phyloP scores from a whole-genome alignment of 2,797 vertebrate species.

The Crypturellus tataupa region DNA sequence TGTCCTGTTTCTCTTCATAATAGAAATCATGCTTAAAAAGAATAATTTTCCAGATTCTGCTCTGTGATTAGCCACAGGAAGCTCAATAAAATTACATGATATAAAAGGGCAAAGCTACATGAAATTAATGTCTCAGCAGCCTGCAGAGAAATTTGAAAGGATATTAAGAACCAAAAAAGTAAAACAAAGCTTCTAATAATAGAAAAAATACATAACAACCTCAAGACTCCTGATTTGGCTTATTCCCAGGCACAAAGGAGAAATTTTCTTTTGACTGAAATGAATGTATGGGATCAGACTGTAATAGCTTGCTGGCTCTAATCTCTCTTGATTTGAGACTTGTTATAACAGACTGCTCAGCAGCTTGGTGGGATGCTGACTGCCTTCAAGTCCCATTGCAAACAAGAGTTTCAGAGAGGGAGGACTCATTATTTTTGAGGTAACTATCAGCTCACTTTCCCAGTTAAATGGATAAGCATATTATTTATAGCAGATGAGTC shows the following conservation, averaged over 20 bases:
- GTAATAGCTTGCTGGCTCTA: not conserved
- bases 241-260: not conserved
- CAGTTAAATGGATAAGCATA: not conserved
- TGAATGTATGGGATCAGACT: not conserved
- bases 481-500: not conserved
- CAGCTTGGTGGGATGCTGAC: not conserved
- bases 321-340: not conserved
- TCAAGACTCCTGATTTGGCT: not conserved
- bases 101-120: not conserved
- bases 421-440: not conserved
- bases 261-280: not conserved
- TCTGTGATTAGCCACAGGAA: slow-evolving; percentile 39
- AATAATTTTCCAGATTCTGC: slow-evolving; percentile 18
- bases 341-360: not conserved
- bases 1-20: not conserved
- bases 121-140: slow-evolving; percentile 31
- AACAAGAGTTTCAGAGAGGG: not conserved
- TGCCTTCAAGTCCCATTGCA: not conserved
- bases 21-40: slow-evolving; percentile 1
- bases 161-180: slow-evolving; percentile 4
- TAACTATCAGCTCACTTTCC: not conserved
- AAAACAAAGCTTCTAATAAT: not conserved
- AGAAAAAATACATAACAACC: not conserved
- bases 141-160: slow-evolving; percentile 35
- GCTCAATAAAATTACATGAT: not conserved